Percentiles rank a stretch among this genome's conserved stretches.
phyloP scores from a whole-genome alignment of 2,113 vertebrate genomes.

The Proteles cristata region DNA sequence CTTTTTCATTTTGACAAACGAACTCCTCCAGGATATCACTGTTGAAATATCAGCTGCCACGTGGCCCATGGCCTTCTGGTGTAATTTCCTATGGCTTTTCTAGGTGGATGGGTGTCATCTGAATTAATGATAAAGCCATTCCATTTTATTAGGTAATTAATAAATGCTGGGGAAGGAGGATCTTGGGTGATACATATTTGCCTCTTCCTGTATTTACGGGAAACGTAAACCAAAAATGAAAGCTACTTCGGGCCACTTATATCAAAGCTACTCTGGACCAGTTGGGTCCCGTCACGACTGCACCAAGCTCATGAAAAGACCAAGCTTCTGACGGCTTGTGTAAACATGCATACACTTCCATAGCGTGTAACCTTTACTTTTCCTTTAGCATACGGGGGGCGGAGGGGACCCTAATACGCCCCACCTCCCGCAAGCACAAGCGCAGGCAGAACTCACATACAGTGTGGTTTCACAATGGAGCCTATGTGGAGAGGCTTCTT shows the following conservation, averaged over 20 bases:
- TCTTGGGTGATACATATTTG: slow-evolving; percentile 9
- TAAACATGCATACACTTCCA: neutral
- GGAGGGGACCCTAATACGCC: neutral
- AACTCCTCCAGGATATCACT: neutral
- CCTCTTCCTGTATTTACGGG: slow-evolving; percentile 60
- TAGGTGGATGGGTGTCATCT: neutral
- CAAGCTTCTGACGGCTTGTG: accelerated
- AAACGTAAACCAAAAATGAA: slow-evolving; percentile 59
- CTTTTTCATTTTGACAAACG: slow-evolving; percentile 50
- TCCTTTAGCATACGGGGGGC: neutral
- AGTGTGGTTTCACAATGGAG: neutral
- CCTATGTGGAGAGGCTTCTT: neutral
- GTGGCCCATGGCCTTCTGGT: neutral
- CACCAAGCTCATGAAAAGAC: neutral
- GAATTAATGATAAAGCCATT: slow-evolving; percentile 48
- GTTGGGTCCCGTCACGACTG: no score
- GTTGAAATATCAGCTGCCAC: neutral
- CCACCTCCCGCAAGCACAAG: neutral
- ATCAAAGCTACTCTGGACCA: neutral
- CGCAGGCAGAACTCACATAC: neutral
- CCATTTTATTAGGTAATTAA: slow-evolving; percentile 56
- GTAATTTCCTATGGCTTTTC: slow-evolving; percentile 48
- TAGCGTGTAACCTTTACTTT: neutral
- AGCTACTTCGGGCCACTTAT: neutral
- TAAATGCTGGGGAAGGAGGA: neutral